These are phyloP conservation scores for Metellina segmentata DNA, from an alignment of 2,888 invertebrate genomes.

Conservation along the genomic window DNA sequence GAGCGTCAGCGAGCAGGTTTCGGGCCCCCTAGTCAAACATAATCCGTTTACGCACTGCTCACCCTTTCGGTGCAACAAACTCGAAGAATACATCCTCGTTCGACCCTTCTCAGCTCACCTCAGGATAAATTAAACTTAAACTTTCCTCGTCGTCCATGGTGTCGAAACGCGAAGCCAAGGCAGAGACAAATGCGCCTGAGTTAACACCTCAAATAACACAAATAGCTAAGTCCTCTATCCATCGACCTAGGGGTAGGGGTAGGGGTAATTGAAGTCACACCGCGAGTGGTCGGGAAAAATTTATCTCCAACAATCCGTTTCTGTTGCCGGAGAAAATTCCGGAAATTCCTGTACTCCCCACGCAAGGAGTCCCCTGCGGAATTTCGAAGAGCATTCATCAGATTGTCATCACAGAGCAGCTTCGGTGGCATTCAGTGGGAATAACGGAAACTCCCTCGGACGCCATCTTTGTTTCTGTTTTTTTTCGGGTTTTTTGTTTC, in stretches of 20 bases:
- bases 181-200: constrained; percentile 42
- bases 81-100: not conserved
- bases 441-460: constrained; percentile 31
- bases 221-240: constrained; percentile 12
- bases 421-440: constrained; percentile 8
- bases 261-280: constrained; percentile 40
- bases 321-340: constrained; percentile 11
- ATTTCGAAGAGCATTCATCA: constrained; percentile 51
- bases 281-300: constrained; percentile 28
- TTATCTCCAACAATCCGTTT: constrained; percentile 56
- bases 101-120: not conserved
- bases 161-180: not conserved
- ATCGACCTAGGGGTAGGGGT: not conserved
- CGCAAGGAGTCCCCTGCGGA: constrained; percentile 32
- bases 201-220: constrained; percentile 58
- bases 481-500: not conserved
- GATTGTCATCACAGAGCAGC: constrained; percentile 49
- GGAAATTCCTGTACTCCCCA: not conserved
- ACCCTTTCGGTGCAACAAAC: not conserved
- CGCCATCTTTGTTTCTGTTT: not conserved
- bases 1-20: too few relatives aligned
- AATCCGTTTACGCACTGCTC: not conserved
- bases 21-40: too few relatives aligned
- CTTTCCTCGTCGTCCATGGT: not conserved
- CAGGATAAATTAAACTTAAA: constrained; percentile 48